Evolutionary conservation across 2,797 vertebrate species (phyloP).

Genomic region (Arrhamphus sclerolepis): DNA sequence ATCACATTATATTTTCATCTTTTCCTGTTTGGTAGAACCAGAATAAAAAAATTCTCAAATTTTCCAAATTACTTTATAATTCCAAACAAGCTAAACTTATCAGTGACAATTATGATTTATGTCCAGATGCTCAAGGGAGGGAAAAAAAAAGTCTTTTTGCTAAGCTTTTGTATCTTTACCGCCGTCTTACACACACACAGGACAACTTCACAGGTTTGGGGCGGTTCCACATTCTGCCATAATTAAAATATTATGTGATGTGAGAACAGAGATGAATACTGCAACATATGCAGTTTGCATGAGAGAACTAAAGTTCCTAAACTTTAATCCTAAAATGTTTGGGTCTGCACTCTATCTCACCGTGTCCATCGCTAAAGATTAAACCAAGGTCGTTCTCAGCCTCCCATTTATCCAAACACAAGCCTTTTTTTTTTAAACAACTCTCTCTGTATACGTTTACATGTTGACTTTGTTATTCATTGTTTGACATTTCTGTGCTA

Average conservation of each 20-base stretch:
- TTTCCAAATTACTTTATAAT: conserved; percentile 46
- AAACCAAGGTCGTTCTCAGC: conserved; percentile 29
- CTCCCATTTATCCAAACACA: conserved; percentile 16
- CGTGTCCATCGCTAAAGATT: conserved; percentile 9
- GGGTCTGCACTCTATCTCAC: conserved; percentile 18
- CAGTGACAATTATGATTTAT: conserved; percentile 30
- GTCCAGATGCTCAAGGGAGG: conserved; percentile 30
- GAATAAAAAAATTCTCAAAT: conserved; percentile 21
- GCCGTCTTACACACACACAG: conserved; percentile 37
- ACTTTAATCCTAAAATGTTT: conserved; percentile 34
- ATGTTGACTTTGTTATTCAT: conserved; percentile 40
- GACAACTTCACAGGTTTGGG: conserved; percentile 36
- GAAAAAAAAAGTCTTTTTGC: conserved; percentile 23
- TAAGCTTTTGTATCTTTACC: conserved; percentile 39
- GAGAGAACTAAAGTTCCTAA: conserved; percentile 40
- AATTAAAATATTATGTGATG: conserved; percentile 54
- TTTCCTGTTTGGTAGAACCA: conserved; percentile 29
- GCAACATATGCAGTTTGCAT: conserved; percentile 30
- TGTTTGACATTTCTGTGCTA: conserved; percentile 56
- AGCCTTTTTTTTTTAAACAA: conserved; percentile 23
- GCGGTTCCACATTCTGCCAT: conserved; percentile 29
- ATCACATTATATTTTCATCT: not conserved
- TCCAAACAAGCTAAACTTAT: conserved; percentile 29
- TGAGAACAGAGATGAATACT: conserved; percentile 44
- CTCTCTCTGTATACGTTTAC: conserved; percentile 27